Base-by-base conservation (phyloP, 2,888 invertebrate genomes). In the Lucinisca nassula region DNA sequence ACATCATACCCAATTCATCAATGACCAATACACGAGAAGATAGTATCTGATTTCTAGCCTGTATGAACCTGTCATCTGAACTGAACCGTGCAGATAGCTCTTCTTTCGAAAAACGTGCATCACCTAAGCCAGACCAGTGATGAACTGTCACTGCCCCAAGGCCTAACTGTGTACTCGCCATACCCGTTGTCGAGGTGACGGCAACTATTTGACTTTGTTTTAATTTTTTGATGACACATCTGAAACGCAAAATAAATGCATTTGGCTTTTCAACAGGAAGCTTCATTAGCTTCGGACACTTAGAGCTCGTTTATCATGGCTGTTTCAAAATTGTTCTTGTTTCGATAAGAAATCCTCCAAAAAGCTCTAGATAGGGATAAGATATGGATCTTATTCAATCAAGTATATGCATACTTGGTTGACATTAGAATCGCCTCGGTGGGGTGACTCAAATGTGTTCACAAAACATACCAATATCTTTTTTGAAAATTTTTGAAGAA, bases 101-200 rank as follows among this genome's bases (percentile, higher is more conserved):
- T 67, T 76, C 55, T 30, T 82, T 67, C 12, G 61, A 37, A 45
- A 79, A 37, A 0, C 84, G 51, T 14, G 79, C 74, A 74, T 84
- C 84, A 21, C 73, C 21, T 17, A 84, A 77, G 21, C 79, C 84
- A 37, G 79, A 70, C 84, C 79, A 84, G 55, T 84, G 84, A 27
- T 84, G 79, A n/a, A 84, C 12, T 49, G 83, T 78, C 14, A 73
- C 72, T 30, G 78, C 83, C 12, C 30, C 40, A n/a, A 72, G 30
- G n/a, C 83, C 78, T 30, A 83, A 51, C 55, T 78, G 79, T 40
- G 74, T 40, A 30, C 72, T 72, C 12, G 84, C 84, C 79, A 84
- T 84, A 17, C 79, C 84, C 14, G 79, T 84, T 3, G 49, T 72
- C 21, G 84, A 55, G 14, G 79, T 84, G 1, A 84, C 73, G 17